Evolutionary conservation across 2,888 invertebrate species (phyloP).

Genomic region (Pseudococcus longispinus): DNA sequence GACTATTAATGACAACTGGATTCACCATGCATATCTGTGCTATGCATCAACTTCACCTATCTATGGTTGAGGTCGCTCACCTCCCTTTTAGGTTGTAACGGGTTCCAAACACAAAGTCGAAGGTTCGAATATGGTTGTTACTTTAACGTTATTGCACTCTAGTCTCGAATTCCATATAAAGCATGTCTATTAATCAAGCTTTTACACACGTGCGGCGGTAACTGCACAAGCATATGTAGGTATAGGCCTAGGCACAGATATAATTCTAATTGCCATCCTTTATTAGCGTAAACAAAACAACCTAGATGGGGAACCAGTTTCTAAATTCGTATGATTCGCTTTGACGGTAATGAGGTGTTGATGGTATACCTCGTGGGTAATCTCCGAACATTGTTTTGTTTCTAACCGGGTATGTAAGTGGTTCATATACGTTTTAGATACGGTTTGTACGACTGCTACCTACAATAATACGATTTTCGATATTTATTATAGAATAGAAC

Average conservation of each 20-base stretch:
- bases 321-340: constrained; percentile 22
- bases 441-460: background rate
- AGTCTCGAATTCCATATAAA: constrained; percentile 17
- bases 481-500: background rate
- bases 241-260: background rate
- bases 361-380: background rate
- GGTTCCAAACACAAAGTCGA: constrained; percentile 26
- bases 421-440: background rate
- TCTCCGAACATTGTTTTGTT: background rate
- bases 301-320: background rate
- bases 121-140: constrained; percentile 36
- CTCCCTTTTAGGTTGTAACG: constrained; percentile 44
- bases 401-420: background rate
- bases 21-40: constrained; percentile 30
- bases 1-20: constrained; percentile 41
- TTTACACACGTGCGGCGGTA: background rate
- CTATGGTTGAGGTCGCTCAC: constrained; percentile 38
- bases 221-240: background rate
- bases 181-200: constrained; percentile 33
- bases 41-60: constrained; percentile 35
- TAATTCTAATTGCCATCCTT: constrained; percentile 22
- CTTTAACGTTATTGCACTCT: constrained; percentile 20
- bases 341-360: constrained; percentile 29
- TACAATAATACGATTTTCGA: background rate
- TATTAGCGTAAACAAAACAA: constrained; percentile 39